These are phyloP conservation scores for Odocoileus virginianus DNA, from an alignment of 2,113 vertebrate genomes.

Conservation along the genomic window DNA sequence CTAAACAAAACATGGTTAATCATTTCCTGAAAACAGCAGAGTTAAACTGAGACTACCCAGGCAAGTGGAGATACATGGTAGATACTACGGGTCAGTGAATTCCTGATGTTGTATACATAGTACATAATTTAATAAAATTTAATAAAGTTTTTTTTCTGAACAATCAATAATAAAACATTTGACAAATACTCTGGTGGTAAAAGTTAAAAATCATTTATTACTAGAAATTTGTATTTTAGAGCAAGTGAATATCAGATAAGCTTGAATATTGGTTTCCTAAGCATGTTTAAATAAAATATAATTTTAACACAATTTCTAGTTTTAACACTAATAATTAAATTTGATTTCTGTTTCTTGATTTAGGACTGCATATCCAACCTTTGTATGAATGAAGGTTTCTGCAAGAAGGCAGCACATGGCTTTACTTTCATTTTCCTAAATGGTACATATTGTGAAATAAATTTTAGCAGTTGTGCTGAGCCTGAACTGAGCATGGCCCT, in stretches of 20 bases:
- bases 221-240: not conserved
- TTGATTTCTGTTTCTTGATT: slow-evolving; percentile 39
- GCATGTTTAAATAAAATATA: not conserved
- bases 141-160: not conserved
- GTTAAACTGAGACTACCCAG: not conserved
- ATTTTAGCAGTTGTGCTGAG: slow-evolving; percentile 62
- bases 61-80: not conserved
- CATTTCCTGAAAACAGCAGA: not conserved
- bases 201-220: not conserved
- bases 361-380: slow-evolving; percentile 82
- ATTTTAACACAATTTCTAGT: not conserved
- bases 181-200: not conserved
- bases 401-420: slow-evolving; percentile 81
- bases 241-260: not conserved
- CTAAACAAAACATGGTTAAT: rapidly evolving
- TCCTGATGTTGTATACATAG: not conserved
- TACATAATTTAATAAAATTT: not conserved
- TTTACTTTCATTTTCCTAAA: slow-evolving; percentile 82
- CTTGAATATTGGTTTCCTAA: not conserved
- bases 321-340: not conserved
- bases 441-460: slow-evolving; percentile 84
- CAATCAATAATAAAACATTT: not conserved
- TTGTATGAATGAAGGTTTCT: slow-evolving; percentile 83
- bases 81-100: not conserved
- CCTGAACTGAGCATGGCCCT: not conserved